Evolutionary conservation across 1,140 invertebrate species (phyloP).

Genomic region (Brachionus calyciflorus): DNA sequence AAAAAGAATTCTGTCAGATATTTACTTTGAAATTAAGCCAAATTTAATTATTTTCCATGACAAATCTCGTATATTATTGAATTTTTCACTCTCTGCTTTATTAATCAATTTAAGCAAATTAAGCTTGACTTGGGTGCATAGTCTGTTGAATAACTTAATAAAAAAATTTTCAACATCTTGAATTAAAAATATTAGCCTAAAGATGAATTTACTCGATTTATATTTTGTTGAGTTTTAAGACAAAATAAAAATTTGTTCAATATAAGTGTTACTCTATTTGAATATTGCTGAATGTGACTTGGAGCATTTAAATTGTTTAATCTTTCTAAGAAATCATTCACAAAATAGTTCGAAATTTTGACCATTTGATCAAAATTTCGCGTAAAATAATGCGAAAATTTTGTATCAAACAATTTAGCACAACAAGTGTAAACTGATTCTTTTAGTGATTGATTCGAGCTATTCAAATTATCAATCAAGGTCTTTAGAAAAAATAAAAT

Average conservation of each 20-base stretch:
- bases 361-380: conserved; percentile 34
- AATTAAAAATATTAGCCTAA: background rate
- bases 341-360: conserved; percentile 3
- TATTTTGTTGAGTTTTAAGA: conserved; percentile 17
- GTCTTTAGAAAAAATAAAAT: background rate
- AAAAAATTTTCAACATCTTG: background rate
- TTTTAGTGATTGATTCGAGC: background rate
- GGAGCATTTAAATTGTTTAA: background rate
- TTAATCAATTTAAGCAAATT: conserved; percentile 21
- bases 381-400: conserved; percentile 32
- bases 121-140: background rate
- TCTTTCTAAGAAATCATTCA: background rate
- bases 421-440: background rate
- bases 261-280: background rate
- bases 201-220: background rate
- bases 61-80: background rate
- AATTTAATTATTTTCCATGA: conserved; percentile 13
- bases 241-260: conserved; percentile 22
- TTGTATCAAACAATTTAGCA: background rate
- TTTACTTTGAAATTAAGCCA: conserved; percentile 32
- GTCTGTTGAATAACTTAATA: conserved; percentile 3
- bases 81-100: background rate
- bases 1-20: background rate
- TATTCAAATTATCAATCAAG: conserved; percentile 18
- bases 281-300: background rate